These are phyloP conservation scores for Nemotelus pantherinus DNA, from an alignment of 2,888 invertebrate species.

Conservation along the genomic window DNA sequence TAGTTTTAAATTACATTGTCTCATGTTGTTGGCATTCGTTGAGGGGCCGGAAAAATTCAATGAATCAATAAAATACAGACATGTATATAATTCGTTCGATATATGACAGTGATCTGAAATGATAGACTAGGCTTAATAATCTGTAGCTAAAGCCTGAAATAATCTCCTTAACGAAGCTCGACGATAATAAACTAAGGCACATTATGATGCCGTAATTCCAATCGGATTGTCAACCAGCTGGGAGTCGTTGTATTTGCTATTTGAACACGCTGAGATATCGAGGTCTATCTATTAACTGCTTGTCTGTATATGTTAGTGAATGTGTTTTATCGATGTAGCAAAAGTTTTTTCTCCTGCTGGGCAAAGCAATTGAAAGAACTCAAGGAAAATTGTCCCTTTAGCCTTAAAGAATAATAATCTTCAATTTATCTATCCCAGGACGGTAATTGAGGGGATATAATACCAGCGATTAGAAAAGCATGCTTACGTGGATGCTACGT, in stretches of 20 bases:
- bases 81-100: too few relatives aligned
- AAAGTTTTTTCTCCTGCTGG: not conserved
- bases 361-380: conserved; percentile 18
- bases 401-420: conserved; percentile 30
- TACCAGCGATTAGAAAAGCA: conserved; percentile 5
- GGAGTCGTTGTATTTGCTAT: not conserved
- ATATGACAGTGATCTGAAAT: too few relatives aligned
- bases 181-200: conserved; percentile 34
- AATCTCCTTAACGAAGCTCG: conserved; percentile 26
- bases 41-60: too few relatives aligned
- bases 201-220: conserved; percentile 34
- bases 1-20: too few relatives aligned
- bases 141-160: conserved; percentile 28
- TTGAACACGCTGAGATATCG: too few relatives aligned
- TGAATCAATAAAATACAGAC: too few relatives aligned
- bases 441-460: conserved; percentile 30
- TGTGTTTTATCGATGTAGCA: not conserved
- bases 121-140: conserved; percentile 3
- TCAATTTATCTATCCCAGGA: conserved; percentile 10
- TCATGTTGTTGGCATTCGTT: too few relatives aligned
- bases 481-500: too few relatives aligned
- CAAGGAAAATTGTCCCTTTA: conserved; percentile 17
- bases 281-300: too few relatives aligned
- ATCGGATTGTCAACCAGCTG: conserved; percentile 20
- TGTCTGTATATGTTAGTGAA: too few relatives aligned